Evolutionary conservation across 2,888 invertebrate species (phyloP).

Genomic region (Agrotis exclamationis): DNA sequence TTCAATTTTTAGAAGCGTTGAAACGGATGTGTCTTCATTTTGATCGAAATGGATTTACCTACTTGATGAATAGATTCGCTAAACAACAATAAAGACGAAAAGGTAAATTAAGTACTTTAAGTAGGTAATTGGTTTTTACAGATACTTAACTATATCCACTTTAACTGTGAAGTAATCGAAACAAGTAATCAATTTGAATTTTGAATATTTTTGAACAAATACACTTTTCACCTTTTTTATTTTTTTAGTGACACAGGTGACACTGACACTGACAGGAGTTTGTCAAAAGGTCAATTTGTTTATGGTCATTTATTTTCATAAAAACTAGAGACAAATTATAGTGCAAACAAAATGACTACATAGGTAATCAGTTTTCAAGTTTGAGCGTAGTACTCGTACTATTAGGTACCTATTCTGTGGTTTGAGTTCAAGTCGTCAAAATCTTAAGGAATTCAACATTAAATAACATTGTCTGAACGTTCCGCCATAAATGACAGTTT

Average conservation of each 20-base stretch:
- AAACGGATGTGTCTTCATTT: neutral
- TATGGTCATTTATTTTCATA: conserved; percentile 15
- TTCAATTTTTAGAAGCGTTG: neutral
- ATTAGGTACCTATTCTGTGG: too few relatives aligned
- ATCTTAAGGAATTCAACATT: neutral
- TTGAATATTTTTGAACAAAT: neutral
- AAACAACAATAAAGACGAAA: too few relatives aligned
- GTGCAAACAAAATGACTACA: neutral
- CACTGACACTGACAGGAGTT: conserved; percentile 7
- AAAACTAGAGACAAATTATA: neutral
- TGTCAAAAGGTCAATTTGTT: conserved; percentile 4
- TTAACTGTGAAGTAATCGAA: too few relatives aligned
- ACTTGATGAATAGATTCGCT: too few relatives aligned
- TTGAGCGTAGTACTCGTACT: too few relatives aligned
- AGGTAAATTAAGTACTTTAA: too few relatives aligned
- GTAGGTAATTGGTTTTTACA: too few relatives aligned
- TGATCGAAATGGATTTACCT: too few relatives aligned
- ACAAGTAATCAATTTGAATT: neutral
- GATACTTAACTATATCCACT: too few relatives aligned
- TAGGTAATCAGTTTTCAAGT: too few relatives aligned
- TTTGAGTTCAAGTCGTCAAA: neutral
- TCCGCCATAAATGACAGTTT: too few relatives aligned
- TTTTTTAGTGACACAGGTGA: neutral
- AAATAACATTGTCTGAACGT: neutral
- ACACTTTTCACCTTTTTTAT: neutral